These are phyloP conservation scores for Neopelma chrysocephalum DNA, from an alignment of 2,797 vertebrate species.

Conservation along the genomic window DNA sequence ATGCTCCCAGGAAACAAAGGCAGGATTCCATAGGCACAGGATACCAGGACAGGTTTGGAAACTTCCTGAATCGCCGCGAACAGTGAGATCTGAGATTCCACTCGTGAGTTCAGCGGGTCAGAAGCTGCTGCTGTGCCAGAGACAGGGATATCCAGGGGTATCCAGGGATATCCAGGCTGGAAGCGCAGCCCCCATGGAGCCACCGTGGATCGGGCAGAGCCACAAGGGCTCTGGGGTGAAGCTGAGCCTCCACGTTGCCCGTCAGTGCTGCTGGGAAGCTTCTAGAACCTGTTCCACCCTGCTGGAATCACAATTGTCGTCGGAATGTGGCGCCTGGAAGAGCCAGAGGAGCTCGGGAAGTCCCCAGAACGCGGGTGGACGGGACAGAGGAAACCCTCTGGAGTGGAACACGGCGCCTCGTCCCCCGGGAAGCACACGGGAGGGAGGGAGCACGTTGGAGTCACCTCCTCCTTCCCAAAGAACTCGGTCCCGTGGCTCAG, in stretches of 20 bases:
- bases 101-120: accelerated
- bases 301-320: not conserved
- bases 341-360: not conserved
- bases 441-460: accelerated
- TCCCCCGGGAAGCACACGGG: not conserved
- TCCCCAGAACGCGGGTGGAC: accelerated
- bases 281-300: not conserved
- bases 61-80: accelerated
- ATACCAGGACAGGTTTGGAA: not conserved
- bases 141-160: not conserved
- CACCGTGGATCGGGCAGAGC: not conserved
- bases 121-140: not conserved
- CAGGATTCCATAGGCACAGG: accelerated
- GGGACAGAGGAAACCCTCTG: not conserved
- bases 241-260: accelerated
- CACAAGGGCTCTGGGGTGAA: accelerated
- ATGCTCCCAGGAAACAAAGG: not conserved
- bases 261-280: not conserved
- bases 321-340: not conserved
- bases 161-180: not conserved
- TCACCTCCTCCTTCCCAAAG: not conserved
- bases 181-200: accelerated
- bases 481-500: not conserved
- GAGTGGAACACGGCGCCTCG: accelerated
- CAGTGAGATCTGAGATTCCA: accelerated